Percentiles rank a stretch among this genome's conserved stretches.
Conservation (phyloP, 2,113 vertebrate genomes). For the Cheirogaleus medius region DNA sequence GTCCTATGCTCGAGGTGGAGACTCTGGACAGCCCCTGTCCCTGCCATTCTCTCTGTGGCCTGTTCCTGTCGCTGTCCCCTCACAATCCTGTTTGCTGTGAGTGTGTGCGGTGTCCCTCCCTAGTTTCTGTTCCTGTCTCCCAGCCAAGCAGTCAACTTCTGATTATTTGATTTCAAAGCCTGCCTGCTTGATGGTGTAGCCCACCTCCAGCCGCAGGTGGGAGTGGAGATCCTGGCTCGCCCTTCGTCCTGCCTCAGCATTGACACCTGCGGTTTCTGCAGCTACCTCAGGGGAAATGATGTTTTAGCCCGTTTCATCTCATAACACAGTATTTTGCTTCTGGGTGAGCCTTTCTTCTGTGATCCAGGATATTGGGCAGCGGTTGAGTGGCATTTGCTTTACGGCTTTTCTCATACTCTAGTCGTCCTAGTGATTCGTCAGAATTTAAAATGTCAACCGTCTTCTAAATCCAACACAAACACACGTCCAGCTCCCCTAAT, state of each 20-base stretch:
- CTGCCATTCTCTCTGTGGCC: neutral
- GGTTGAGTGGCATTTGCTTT: slow-evolving; percentile 40
- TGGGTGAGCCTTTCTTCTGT: neutral
- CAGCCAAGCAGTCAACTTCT: neutral
- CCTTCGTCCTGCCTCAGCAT: neutral
- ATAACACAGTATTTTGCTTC: neutral
- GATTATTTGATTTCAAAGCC: neutral
- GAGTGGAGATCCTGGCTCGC: neutral
- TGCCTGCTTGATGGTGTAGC: neutral
- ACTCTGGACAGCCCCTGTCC: neutral
- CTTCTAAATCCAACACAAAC: slow-evolving; percentile 28
- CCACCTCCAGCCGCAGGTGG: neutral
- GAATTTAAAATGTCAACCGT: neutral
- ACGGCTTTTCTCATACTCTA: neutral
- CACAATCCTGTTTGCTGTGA: neutral
- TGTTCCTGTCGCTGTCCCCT: neutral
- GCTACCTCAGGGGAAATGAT: neutral
- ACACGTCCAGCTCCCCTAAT: neutral
- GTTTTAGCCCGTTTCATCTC: neutral
- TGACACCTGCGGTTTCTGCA: neutral
- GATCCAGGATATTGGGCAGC: neutral
- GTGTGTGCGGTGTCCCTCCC: neutral
- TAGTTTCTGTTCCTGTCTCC: neutral
- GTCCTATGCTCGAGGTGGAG: neutral
- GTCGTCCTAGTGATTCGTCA: neutral